phyloP scores from a whole-genome alignment of 2,797 vertebrate species.

The Rhinichthys osculus region DNA sequence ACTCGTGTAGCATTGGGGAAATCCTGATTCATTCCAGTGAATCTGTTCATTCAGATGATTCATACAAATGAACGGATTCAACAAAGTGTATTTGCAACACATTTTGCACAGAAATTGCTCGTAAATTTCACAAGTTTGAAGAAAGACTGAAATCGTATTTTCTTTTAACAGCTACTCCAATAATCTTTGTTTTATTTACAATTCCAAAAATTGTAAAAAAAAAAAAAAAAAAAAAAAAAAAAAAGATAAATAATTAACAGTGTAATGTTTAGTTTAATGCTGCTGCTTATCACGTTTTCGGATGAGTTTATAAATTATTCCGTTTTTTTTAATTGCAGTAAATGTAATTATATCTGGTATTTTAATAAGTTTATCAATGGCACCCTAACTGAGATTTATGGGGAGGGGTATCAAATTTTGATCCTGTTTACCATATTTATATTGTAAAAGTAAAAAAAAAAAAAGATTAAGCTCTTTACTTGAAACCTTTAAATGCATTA shows the following conservation, averaged over 20 bases:
- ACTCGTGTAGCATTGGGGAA: background rate
- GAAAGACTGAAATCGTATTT: no score
- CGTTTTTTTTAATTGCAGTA: background rate
- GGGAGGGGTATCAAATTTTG: no score
- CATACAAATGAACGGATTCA: background rate
- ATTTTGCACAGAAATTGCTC: background rate
- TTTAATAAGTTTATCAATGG: background rate
- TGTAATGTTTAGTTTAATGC: background rate
- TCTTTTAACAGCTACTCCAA: no score
- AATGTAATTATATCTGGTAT: background rate
- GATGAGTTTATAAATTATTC: background rate
- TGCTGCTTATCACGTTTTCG: background rate
- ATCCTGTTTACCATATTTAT: no score
- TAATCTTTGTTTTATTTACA: no score
- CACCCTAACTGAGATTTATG: background rate
- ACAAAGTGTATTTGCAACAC: background rate
- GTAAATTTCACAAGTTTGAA: background rate
- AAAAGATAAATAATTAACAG: no score
- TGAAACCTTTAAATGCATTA: no score
- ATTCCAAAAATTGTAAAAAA: no score
- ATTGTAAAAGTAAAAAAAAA: no score
- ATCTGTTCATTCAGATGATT: background rate
- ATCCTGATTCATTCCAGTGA: background rate
- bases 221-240: accelerated
- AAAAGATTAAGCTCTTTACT: no score